These are phyloP conservation scores for Anthophora plumipes DNA, from an alignment of 2,888 invertebrate species.

Conservation along the genomic window DNA sequence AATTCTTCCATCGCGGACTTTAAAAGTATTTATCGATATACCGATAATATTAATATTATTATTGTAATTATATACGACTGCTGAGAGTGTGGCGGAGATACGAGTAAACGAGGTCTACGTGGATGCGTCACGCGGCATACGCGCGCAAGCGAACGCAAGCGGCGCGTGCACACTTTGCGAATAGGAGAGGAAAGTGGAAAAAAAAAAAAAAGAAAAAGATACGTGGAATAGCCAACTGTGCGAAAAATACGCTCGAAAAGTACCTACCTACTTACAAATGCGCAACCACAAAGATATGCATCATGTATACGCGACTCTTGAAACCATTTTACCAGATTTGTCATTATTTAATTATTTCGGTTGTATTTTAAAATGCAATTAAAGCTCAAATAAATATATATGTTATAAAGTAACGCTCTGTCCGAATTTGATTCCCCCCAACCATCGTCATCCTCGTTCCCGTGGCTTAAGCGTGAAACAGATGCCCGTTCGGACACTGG, in stretches of 20 bases:
- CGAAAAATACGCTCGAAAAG: constrained; percentile 84
- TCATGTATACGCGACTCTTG: constrained; percentile 93
- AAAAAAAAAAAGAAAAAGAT: constrained; percentile 74
- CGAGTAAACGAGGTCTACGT: constrained; percentile 69
- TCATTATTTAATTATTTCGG: constrained; percentile 93
- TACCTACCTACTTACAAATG: constrained; percentile 81
- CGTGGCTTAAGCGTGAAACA: neutral
- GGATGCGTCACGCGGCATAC: constrained; percentile 68
- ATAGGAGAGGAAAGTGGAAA: constrained; percentile 62
- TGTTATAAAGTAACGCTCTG: constrained; percentile 88
- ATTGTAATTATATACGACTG: constrained; percentile 84
- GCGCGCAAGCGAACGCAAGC: constrained; percentile 42
- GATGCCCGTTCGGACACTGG: neutral
- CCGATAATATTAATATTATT: constrained; percentile 84
- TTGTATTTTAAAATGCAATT: constrained; percentile 94
- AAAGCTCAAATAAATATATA: constrained; percentile 95
- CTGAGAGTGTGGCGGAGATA: constrained; percentile 82
- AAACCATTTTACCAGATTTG: constrained; percentile 90
- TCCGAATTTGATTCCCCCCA: neutral
- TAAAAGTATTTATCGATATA: constrained; percentile 85
- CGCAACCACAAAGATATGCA: constrained; percentile 88
- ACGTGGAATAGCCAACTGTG: constrained; percentile 85
- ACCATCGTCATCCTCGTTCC: neutral
- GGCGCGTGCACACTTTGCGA: constrained; percentile 52
- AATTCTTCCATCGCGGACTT: constrained; percentile 86